Percentiles rank a stretch among this genome's conserved stretches.
Conservation (phyloP, 2,797 vertebrate species). For the Anguilla anguilla region DNA sequence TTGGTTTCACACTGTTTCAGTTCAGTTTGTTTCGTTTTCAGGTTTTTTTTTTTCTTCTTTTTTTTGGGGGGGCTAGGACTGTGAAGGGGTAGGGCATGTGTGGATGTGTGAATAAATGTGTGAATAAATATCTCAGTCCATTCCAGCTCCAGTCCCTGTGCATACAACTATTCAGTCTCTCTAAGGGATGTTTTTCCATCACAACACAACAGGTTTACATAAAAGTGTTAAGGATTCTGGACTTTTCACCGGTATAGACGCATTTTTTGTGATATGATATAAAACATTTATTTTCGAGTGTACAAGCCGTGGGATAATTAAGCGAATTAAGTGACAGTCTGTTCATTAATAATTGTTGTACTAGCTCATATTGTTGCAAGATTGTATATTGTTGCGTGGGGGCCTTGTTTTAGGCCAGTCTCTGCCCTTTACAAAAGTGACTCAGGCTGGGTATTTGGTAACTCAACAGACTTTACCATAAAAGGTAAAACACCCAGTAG, state of each 20-base stretch:
- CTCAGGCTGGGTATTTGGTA: background rate
- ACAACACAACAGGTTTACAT: background rate
- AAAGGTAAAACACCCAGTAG: background rate
- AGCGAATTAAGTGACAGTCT: background rate
- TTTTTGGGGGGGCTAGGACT: no score
- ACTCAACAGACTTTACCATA: background rate
- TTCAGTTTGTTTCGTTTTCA: no score
- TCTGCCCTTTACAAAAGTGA: background rate
- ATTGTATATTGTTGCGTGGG: no score
- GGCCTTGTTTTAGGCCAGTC: background rate
- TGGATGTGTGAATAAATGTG: background rate
- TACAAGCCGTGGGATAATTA: background rate
- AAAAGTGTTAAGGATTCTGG: background rate
- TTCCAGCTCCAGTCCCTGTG: background rate
- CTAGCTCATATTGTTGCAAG: background rate
- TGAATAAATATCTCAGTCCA: background rate
- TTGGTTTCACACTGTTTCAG: no score
- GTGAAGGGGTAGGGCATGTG: background rate
- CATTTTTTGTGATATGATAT: background rate
- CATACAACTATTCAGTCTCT: background rate
- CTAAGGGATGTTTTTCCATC: background rate
- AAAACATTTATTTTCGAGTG: no score
- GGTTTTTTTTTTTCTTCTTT: no score
- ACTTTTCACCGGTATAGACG: background rate
- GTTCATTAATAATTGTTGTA: background rate